These are phyloP conservation scores for Darevskia mixta DNA, from an alignment of 2,797 vertebrate genomes.

Conservation along the genomic window DNA sequence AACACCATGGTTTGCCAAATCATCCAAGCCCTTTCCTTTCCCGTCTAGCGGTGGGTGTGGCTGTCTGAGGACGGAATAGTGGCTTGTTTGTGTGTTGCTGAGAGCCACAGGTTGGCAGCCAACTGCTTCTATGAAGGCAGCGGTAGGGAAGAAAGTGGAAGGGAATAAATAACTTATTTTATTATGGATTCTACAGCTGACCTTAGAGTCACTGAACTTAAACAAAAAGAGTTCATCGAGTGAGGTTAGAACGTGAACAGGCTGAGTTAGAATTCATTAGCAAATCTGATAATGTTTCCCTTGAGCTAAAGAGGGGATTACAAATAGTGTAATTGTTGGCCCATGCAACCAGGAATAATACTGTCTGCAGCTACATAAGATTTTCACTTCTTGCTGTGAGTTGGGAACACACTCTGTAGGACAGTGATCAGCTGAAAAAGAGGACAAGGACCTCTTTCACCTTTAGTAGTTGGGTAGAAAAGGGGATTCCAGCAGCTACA, in stretches of 20 bases:
- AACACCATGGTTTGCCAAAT: background rate
- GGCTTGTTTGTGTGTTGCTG: background rate
- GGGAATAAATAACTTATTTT: slow-evolving; percentile 8
- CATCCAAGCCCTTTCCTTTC: slow-evolving; percentile 3
- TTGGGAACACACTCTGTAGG: background rate
- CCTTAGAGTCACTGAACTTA: slow-evolving; percentile 10
- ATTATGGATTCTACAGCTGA: slow-evolving; percentile 9
- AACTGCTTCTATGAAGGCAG: background rate
- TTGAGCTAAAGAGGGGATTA: background rate
- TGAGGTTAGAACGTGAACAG: background rate
- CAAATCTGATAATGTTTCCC: background rate
- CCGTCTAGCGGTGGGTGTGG: background rate
- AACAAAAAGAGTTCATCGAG: slow-evolving; percentile 8
- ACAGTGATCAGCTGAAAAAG: background rate
- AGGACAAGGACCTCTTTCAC: background rate
- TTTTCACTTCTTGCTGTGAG: background rate
- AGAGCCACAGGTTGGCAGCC: background rate
- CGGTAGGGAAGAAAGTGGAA: background rate
- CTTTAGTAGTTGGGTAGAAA: background rate
- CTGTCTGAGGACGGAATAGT: background rate
- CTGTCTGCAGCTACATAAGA: background rate
- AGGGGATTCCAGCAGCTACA: background rate
- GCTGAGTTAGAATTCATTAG: background rate
- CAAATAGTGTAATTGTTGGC: background rate
- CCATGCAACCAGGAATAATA: no score